phyloP scores from a whole-genome alignment of 1,140 invertebrate species.

The Temnothorax curvispinosus region DNA sequence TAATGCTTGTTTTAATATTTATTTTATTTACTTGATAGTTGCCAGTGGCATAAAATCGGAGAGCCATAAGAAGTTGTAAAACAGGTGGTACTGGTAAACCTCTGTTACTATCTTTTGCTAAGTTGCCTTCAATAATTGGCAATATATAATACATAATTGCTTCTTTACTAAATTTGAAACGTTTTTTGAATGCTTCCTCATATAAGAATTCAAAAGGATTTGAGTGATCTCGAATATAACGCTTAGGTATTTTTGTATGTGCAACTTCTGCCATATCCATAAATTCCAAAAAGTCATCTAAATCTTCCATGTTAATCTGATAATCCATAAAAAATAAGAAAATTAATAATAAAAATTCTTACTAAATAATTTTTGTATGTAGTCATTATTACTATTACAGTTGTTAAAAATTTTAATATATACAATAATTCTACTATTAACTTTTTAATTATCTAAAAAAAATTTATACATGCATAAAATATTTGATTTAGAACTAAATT shows the following conservation, averaged over 20 bases:
- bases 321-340: no score
- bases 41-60: background rate
- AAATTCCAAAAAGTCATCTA: no score
- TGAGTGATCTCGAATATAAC: background rate
- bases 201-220: background rate
- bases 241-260: background rate
- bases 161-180: background rate
- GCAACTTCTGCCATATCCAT: no score
- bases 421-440: no score
- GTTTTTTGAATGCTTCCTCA: background rate
- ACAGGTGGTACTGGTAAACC: background rate
- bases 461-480: no score
- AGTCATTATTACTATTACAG: no score
- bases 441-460: no score
- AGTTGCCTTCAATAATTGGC: background rate
- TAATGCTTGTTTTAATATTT: background rate
- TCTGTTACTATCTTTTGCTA: background rate
- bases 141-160: constrained; percentile 3
- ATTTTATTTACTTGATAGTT: background rate
- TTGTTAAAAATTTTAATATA: no score
- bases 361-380: no score
- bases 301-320: no score
- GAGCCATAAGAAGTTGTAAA: background rate
- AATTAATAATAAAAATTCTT: no score
- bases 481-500: no score